These are phyloP conservation scores for Saccopteryx leptura DNA, from an alignment of 2,113 vertebrate species.

Conservation along the genomic window DNA sequence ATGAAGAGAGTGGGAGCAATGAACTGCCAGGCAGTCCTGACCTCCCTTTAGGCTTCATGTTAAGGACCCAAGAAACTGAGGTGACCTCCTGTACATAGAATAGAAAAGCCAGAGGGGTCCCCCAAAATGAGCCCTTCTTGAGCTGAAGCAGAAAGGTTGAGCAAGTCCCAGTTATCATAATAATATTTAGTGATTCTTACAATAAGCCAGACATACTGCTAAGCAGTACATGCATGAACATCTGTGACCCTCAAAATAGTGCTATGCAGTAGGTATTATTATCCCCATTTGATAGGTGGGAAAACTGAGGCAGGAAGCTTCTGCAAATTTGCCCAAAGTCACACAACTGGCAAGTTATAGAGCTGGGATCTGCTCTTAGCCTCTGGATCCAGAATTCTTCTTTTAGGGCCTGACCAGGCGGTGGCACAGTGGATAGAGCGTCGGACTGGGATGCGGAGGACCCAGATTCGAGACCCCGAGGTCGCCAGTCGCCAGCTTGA, in stretches of 20 bases:
- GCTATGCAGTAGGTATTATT: background rate
- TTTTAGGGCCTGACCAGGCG: background rate
- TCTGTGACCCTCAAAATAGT: background rate
- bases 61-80: background rate
- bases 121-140: background rate
- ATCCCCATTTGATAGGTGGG: background rate
- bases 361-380: background rate
- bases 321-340: background rate
- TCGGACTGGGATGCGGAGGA: too few species aligned
- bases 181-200: background rate
- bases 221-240: background rate
- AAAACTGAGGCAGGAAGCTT: background rate
- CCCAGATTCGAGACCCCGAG: too few species aligned
- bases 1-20: background rate
- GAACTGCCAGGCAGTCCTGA: background rate
- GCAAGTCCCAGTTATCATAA: background rate
- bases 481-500: too few species aligned
- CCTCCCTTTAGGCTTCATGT: background rate
- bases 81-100: background rate
- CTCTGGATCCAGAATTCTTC: background rate
- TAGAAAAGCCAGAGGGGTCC: slow-evolving; percentile 18
- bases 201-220: background rate
- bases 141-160: background rate
- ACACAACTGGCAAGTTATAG: background rate
- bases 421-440: too few species aligned